Evolutionary conservation across 1,140 invertebrate species (phyloP), one percentile per base, ranked within the genome.

Genomic region (Diuraphis noxia): DNA sequence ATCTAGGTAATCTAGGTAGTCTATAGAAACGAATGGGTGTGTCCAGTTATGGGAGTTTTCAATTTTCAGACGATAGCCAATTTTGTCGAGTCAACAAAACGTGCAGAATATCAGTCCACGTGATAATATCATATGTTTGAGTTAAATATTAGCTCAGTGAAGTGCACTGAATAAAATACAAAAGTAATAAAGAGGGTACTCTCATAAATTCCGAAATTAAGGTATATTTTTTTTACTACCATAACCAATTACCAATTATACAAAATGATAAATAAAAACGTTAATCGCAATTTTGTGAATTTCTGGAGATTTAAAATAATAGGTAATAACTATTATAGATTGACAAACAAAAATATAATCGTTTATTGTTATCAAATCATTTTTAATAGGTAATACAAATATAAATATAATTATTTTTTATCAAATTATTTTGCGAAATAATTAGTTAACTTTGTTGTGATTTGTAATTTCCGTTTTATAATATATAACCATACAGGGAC

Each of bases 71-170:
- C 34, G 41, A 86, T 34, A 86, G 84, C 43, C 43, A 49, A 86
- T 86, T 49, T 49, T n/a, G 84, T 36, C 23, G 43, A 34, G 84
- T 86, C 43, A 86, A 86, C 43, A 86, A 86, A 86, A 86, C n/a
- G 43, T 86, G 41, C 34, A 21, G n/a, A 49, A 46, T 86, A 46
- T 85, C 41, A 34, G n/a, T 85, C 43, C 34, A 23, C 1, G 43
- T 4, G 41, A 46, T 85, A 85, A 85, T 85, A 85, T 85, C 40
- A 43, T 85, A 46, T 46, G n/a, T 43, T 85, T 85, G 17, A 46
- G 84, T 85, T 86, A 86, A 86, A 86, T 86, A 46, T 49, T 46
- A 49, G n/a, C 43, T 34, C 21, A 49, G n/a, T 34, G 49, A 36
- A 36, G 84, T 25, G 43, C 2, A 36, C 43, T 49, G 41, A 21